Conservation (phyloP, 2,113 vertebrate genomes). For the Lamprologus ornatipinnis region DNA sequence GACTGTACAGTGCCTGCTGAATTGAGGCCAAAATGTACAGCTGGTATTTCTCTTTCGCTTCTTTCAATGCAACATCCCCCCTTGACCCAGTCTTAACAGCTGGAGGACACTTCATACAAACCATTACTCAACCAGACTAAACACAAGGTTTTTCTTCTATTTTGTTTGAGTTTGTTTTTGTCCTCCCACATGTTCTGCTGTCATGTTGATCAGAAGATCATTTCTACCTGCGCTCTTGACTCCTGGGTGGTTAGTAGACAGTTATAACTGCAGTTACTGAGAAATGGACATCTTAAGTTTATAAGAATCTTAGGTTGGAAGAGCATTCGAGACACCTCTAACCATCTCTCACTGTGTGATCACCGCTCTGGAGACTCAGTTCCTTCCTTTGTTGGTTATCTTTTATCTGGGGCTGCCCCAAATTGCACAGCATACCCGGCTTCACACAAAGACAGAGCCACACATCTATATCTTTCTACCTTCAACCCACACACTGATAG, state of each 20-base stretch:
- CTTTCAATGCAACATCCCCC: neutral
- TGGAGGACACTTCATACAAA: neutral
- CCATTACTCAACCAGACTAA: neutral
- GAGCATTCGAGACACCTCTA: neutral
- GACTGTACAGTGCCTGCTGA: neutral
- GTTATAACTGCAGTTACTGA: neutral
- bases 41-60: neutral
- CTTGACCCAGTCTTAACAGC: neutral
- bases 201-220: neutral
- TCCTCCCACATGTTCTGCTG: neutral
- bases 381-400: neutral
- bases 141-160: neutral
- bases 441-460: neutral
- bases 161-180: neutral
- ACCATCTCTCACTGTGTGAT: neutral
- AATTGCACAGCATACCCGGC: accelerated
- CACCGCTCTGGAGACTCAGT: neutral
- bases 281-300: neutral
- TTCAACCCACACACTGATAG: neutral
- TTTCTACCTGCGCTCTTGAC: neutral
- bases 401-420: neutral
- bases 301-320: neutral
- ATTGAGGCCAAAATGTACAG: neutral
- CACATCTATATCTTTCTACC: neutral
- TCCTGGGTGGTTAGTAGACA: neutral